Evolutionary conservation across 2,113 vertebrate genomes (phyloP).

Genomic region (Cyanistes caeruleus): DNA sequence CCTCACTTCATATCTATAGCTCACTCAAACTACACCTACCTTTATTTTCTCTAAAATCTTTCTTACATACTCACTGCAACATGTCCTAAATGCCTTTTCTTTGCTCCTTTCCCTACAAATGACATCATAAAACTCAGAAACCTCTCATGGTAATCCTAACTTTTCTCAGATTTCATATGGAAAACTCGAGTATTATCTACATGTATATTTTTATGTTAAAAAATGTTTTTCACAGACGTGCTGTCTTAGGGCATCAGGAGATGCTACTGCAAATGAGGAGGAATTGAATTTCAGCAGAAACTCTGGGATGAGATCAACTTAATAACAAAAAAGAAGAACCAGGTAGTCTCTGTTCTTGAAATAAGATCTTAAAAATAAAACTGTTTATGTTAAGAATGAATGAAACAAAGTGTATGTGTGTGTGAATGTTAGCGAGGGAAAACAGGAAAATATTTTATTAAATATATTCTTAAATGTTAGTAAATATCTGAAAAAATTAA

Average conservation of each 20-base stretch:
- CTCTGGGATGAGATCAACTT: not conserved
- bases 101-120: not conserved
- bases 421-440: not conserved
- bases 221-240: not conserved
- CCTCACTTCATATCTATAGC: not conserved
- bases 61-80: not conserved
- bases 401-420: not conserved
- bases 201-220: not conserved
- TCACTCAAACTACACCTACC: not conserved
- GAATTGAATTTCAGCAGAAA: not conserved
- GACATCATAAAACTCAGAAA: not conserved
- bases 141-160: not conserved
- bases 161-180: not conserved
- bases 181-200: not conserved
- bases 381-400: not conserved
- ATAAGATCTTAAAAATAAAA: not conserved
- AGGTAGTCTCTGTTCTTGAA: not conserved
- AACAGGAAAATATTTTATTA: not conserved
- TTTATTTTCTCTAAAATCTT: not conserved
- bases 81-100: not conserved
- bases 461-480: not conserved
- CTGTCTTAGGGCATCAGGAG: not conserved
- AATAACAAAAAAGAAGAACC: not conserved
- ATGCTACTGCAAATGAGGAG: not conserved
- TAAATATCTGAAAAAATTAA: not conserved